Percentiles rank a stretch among this genome's conserved stretches.
phyloP scores from a whole-genome alignment of 2,888 invertebrate genomes.

The Campoletis raptor region DNA sequence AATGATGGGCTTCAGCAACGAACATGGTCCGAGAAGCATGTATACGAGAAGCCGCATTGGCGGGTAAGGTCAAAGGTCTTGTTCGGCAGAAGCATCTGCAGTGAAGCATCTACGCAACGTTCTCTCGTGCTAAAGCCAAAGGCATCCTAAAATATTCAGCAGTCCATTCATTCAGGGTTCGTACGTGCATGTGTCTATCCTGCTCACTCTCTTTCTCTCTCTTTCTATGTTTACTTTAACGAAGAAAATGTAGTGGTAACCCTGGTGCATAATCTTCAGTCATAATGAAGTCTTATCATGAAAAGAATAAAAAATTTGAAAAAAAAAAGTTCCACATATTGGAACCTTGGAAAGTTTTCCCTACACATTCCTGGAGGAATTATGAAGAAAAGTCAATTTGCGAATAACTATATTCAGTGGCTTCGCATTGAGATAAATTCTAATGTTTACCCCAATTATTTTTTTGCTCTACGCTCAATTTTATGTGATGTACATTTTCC shows the following conservation, averaged over 20 bases:
- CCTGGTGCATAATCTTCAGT: constrained; percentile 13
- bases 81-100: constrained; percentile 53
- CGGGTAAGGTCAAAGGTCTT: constrained; percentile 61
- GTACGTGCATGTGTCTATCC: constrained; percentile 18
- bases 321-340: constrained; percentile 3
- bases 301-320: constrained; percentile 26
- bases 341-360: background rate
- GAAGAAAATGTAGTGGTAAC: constrained; percentile 7
- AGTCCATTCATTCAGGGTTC: constrained; percentile 53
- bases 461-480: background rate
- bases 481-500: background rate
- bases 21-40: background rate
- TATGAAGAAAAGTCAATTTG: background rate
- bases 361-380: background rate
- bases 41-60: constrained; percentile 30
- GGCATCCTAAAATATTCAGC: constrained; percentile 57
- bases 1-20: background rate
- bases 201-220: background rate
- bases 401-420: background rate
- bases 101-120: constrained; percentile 45
- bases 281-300: background rate
- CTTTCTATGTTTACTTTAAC: constrained; percentile 20
- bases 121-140: constrained; percentile 40
- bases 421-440: background rate
- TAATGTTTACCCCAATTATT: background rate